A percentile compares a stretch with the other conserved stretches of the same genome.
Conservation (phyloP, 2,888 invertebrate species). For the Pandemis cinnamomeana region DNA sequence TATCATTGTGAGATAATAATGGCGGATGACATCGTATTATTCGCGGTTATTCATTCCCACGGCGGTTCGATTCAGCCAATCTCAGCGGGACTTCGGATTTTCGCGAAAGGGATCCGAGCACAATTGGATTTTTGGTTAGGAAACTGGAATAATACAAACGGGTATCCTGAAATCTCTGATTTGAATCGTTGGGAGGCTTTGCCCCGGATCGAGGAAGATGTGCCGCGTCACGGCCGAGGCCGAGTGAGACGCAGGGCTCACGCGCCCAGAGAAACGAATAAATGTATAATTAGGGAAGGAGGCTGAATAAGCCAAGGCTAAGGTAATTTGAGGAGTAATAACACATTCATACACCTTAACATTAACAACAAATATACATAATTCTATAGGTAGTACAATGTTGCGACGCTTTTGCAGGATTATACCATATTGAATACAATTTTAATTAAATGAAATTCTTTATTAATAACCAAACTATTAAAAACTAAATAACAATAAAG, state of each 20-base stretch:
- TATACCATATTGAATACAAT: no score
- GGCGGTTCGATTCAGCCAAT: constrained; percentile 76
- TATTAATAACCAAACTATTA: no score
- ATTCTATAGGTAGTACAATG: no score
- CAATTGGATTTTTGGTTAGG: constrained; percentile 84
- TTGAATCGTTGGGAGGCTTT: constrained; percentile 81
- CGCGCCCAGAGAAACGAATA: constrained; percentile 17
- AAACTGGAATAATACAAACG: constrained; percentile 84
- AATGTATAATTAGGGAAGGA: constrained; percentile 17
- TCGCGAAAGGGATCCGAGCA: constrained; percentile 76
- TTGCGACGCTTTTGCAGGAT: no score
- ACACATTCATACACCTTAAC: no score
- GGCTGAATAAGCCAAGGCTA: constrained; percentile 1
- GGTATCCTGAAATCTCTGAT: constrained; percentile 83
- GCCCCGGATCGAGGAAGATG: constrained; percentile 70
- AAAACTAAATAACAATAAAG: no score
- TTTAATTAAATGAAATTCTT: no score
- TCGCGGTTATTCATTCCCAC: constrained; percentile 78
- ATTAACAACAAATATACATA: no score
- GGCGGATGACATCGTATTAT: constrained; percentile 83
- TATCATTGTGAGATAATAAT: constrained; percentile 84
- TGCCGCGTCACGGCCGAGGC: constrained; percentile 63
- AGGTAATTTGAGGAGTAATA: not conserved
- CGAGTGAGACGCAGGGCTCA: constrained; percentile 19
- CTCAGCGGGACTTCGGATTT: constrained; percentile 79